phyloP scores from a whole-genome alignment of 2,797 vertebrate genomes.

The Nannoperca australis region DNA sequence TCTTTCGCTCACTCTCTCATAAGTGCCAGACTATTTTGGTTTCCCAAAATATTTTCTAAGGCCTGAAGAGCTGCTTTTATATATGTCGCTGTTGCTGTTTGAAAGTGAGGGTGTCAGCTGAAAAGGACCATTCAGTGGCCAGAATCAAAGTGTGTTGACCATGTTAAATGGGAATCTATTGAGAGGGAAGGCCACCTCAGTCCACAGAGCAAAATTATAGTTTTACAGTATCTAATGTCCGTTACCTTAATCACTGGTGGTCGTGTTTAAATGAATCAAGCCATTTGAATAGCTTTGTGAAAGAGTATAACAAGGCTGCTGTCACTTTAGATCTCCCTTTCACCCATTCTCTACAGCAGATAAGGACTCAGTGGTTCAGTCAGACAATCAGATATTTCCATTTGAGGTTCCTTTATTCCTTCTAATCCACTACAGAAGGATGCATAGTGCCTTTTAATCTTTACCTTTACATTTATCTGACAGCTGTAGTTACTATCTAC shows the following conservation, averaged over 20 bases:
- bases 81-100: conserved; percentile 76
- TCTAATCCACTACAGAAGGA: neutral
- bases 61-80: conserved; percentile 83
- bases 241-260: conserved; percentile 28
- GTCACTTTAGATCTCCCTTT: conserved; percentile 10
- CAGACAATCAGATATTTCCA: conserved; percentile 4
- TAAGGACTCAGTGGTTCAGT: neutral
- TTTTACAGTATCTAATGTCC: conserved; percentile 27
- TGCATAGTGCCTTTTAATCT: neutral
- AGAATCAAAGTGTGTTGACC: conserved; percentile 77
- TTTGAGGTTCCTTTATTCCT: neutral
- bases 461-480: neutral
- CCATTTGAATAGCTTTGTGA: conserved; percentile 4
- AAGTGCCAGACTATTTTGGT: conserved; percentile 84
- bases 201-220: conserved; percentile 52
- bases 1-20: conserved; percentile 54
- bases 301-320: neutral
- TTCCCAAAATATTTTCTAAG: conserved; percentile 86
- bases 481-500: neutral
- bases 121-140: conserved; percentile 83
- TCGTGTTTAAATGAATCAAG: conserved; percentile 28
- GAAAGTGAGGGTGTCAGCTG: conserved; percentile 76
- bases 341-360: neutral
- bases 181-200: conserved; percentile 70
- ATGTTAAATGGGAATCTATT: conserved; percentile 75